Evolutionary conservation across 2,888 invertebrate species (phyloP).

Genomic region (Pristionchus japonicus): DNA sequence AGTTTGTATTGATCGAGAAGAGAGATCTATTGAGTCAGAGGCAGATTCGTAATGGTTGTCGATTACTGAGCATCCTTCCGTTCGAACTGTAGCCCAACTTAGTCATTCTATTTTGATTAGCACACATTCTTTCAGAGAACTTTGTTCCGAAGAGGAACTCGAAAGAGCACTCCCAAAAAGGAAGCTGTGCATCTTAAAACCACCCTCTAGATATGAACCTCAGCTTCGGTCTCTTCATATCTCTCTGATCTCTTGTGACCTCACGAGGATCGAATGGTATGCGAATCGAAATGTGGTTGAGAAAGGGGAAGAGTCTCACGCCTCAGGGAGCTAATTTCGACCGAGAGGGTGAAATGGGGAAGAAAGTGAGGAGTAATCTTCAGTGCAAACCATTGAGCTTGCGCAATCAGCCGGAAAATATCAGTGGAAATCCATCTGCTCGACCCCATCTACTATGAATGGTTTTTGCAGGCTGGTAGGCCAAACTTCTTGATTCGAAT

Average conservation of each 20-base stretch:
- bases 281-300: background rate
- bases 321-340: constrained; percentile 21
- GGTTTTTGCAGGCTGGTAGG: background rate
- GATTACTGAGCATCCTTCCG: background rate
- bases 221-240: background rate
- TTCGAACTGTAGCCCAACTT: background rate
- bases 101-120: background rate
- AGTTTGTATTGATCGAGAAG: background rate
- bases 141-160: background rate
- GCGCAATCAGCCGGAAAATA: constrained; percentile 11
- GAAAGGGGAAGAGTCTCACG: background rate
- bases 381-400: background rate
- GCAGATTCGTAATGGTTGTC: background rate
- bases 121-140: background rate
- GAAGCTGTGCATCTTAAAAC: background rate
- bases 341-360: background rate
- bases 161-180: background rate
- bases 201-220: background rate
- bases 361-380: background rate
- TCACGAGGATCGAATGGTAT: background rate
- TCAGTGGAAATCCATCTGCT: background rate
- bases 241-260: constrained; percentile 17
- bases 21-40: background rate
- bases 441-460: background rate
- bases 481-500: background rate